Conservation (phyloP, 2,797 vertebrate genomes). For the Orientallactaga sibirica region DNA sequence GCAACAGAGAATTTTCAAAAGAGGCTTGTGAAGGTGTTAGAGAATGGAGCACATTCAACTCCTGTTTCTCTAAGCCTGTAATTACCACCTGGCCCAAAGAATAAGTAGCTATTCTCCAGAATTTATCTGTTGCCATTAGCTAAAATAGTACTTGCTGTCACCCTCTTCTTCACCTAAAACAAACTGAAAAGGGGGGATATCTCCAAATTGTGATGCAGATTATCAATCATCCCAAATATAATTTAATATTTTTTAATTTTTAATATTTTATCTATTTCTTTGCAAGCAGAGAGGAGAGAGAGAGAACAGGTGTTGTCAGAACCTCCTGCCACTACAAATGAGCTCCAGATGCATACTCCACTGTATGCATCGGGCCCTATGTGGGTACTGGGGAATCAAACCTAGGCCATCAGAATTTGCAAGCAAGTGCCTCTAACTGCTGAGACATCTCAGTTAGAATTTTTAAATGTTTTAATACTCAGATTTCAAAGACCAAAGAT, state of each 20-base stretch:
- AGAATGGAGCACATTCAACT: constrained; percentile 69
- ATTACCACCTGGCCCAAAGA: constrained; percentile 78
- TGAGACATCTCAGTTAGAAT: not conserved
- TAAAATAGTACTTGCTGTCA: constrained; percentile 59
- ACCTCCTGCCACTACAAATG: too few species aligned
- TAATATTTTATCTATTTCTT: too few species aligned
- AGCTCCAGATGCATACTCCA: too few species aligned
- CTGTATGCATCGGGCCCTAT: too few species aligned
- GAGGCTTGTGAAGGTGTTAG: constrained; percentile 71
- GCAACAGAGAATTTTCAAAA: constrained; percentile 59
- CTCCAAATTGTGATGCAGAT: constrained; percentile 56
- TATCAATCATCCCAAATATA: constrained; percentile 13
- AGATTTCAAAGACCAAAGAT: not conserved
- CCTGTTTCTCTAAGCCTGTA: constrained; percentile 72
- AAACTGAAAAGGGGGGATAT: not conserved
- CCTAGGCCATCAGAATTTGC: too few species aligned
- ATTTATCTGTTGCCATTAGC: constrained; percentile 56
- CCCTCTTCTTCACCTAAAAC: constrained; percentile 50
- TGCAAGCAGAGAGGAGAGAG: too few species aligned
- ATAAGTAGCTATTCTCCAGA: constrained; percentile 64
- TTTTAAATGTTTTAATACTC: not conserved
- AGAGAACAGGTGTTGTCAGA: too few species aligned
- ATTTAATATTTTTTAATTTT: not conserved
- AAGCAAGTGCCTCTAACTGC: too few species aligned
- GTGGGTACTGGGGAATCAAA: too few species aligned